These are phyloP conservation scores for Diadophis punctatus DNA, from an alignment of 2,113 vertebrate species.

Conservation along the genomic window DNA sequence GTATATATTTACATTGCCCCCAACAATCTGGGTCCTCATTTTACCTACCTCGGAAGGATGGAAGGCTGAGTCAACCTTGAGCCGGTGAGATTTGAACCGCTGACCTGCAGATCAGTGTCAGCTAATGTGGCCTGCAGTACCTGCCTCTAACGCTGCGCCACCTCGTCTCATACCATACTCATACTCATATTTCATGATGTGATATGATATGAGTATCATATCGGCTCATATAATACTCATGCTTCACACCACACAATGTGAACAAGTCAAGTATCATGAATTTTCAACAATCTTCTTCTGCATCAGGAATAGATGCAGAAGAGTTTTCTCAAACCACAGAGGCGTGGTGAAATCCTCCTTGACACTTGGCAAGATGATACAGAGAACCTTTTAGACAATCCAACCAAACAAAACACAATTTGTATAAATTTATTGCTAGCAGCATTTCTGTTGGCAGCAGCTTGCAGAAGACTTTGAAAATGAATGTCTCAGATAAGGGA, in stretches of 20 bases:
- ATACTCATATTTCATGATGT: too few species aligned
- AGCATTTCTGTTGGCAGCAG: background rate
- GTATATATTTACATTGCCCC: too few species aligned
- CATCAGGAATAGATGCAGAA: background rate
- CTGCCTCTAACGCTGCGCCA: too few species aligned
- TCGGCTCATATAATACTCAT: too few species aligned
- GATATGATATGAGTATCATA: too few species aligned
- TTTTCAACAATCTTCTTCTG: background rate
- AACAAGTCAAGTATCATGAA: background rate
- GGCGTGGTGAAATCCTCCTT: background rate
- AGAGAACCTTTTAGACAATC: background rate
- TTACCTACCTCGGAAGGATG: too few species aligned
- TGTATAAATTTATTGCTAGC: background rate
- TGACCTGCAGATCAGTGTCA: too few species aligned
- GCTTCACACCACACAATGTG: background rate
- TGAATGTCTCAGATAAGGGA: background rate
- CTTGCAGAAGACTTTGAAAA: background rate
- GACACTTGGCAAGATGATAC: background rate
- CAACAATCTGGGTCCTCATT: too few species aligned
- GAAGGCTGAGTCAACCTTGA: too few species aligned
- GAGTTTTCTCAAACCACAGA: background rate
- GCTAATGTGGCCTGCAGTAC: too few species aligned
- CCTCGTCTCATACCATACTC: too few species aligned
- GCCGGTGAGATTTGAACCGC: too few species aligned
- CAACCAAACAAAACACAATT: background rate